Base-by-base conservation (phyloP, 1,140 invertebrate genomes). In the Drosophila dunni region DNA sequence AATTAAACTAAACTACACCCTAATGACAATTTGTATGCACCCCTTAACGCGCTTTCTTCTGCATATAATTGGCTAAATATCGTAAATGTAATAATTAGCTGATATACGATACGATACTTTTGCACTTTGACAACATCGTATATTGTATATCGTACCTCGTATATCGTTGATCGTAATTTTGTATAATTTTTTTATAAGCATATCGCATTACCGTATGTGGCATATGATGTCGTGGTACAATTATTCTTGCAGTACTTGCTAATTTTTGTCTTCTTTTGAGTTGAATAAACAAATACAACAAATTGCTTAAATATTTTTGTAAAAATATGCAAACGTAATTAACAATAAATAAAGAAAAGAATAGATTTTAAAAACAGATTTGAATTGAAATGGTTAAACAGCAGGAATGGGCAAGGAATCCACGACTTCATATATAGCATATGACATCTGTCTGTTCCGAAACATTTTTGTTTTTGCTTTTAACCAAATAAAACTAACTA, bases 391-490 rank as follows among this genome's bases (percentile, higher is more conserved):
- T 72, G 72, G 67, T 61, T 63, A 60, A 69, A 78, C 68, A 70
- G 66, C 64, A 70, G 79, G 64, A 77, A 65, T 66, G 76, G 76
- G 57, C 72, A 81, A 89, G 82, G 68, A 75, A 81, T 89, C 86
- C 90, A 91, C 86, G 90, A 91, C 86, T 71, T 91, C 90, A 90
- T 91, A 90, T 91, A 81, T 69, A 85, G 78, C 90, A 91, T 90
- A 82, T 81, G 56, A 73, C 42, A 38, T 74, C 44, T 69, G 42
- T 73, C 81, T 64, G 34, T 60, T 51, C 61, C 66, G 57, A 40
- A 75, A 29, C 24, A 61, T 40, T 76, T 86, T 77, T 82, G 45
- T 67, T 86, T 82, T 79, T 68, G 82, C 82, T 88, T 86, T 75
- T 82, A 79, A 86, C 45, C 48, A 73, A 78, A 20, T 72, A 65